Evolutionary conservation across 2,797 vertebrate species (phyloP).

Genomic region (Cynodonichthys magdalenae): DNA sequence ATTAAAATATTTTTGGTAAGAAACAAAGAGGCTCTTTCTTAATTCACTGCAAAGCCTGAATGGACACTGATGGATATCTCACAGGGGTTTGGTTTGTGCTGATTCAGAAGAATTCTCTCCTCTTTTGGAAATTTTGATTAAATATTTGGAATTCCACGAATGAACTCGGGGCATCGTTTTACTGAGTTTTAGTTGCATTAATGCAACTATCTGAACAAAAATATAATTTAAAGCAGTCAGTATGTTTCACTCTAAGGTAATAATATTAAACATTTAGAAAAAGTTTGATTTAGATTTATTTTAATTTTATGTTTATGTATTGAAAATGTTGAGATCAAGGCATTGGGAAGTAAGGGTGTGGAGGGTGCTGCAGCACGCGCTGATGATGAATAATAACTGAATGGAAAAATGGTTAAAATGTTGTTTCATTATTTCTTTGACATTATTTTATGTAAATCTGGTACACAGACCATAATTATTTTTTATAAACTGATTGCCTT

Average conservation of each 20-base stretch:
- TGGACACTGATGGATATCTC: constrained; percentile 20
- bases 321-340: neutral
- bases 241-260: neutral
- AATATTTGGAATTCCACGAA: constrained; percentile 40
- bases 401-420: too few relatives aligned
- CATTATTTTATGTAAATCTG: too few relatives aligned
- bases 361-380: too few relatives aligned
- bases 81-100: constrained; percentile 27
- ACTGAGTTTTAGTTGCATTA: constrained; percentile 22
- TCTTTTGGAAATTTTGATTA: constrained; percentile 13
- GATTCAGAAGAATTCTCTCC: constrained; percentile 18
- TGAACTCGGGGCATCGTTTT: constrained; percentile 18
- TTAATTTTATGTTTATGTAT: too few relatives aligned
- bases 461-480: too few relatives aligned
- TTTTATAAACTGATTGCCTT: too few relatives aligned
- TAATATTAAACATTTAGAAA: too few relatives aligned
- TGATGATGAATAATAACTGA: too few relatives aligned
- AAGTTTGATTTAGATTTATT: too few relatives aligned
- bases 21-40: constrained; percentile 1
- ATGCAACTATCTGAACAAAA: constrained; percentile 28
- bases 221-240: constrained; percentile 1
- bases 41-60: constrained; percentile 15
- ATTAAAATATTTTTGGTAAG: constrained; percentile 5
- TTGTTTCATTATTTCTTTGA: too few relatives aligned
- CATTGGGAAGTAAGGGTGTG: too few relatives aligned